Conservation (phyloP, 2,113 vertebrate genomes). For the Salvelinus alpinus region DNA sequence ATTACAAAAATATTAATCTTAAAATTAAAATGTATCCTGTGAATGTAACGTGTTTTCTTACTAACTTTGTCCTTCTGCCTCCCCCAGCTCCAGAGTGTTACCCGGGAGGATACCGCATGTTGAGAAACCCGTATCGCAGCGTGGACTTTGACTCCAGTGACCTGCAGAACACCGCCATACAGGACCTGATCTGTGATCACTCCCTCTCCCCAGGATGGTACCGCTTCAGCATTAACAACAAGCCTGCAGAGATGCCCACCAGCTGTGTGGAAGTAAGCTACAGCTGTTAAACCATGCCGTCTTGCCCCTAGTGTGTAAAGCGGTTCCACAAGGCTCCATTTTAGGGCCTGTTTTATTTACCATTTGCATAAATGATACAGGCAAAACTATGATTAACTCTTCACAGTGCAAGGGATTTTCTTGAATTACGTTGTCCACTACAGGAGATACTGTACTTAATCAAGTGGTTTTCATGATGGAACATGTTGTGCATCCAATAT, state of each 20-base stretch:
- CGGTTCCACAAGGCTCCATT: too few relatives aligned
- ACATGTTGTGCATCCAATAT: background rate
- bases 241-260: conserved; percentile 76
- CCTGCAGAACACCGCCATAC: conserved; percentile 76
- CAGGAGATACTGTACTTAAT: background rate
- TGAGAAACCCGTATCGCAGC: conserved; percentile 67
- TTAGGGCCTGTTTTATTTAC: too few relatives aligned
- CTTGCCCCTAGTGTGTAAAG: background rate
- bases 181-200: conserved; percentile 78
- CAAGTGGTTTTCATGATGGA: background rate
- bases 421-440: background rate
- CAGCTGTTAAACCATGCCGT: background rate
- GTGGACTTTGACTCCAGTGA: conserved; percentile 75
- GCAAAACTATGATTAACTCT: background rate
- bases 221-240: conserved; percentile 71
- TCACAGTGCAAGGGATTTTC: background rate
- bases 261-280: conserved; percentile 72
- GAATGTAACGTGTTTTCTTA: background rate
- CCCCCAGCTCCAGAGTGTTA: conserved; percentile 70
- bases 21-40: background rate
- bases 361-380: too few relatives aligned
- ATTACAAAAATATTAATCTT: background rate
- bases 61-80: background rate
- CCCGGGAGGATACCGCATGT: conserved; percentile 58
- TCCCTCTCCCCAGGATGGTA: conserved; percentile 72